Evolutionary conservation across 2,888 invertebrate genomes (phyloP).

Genomic region (Creontiades dilutus): DNA sequence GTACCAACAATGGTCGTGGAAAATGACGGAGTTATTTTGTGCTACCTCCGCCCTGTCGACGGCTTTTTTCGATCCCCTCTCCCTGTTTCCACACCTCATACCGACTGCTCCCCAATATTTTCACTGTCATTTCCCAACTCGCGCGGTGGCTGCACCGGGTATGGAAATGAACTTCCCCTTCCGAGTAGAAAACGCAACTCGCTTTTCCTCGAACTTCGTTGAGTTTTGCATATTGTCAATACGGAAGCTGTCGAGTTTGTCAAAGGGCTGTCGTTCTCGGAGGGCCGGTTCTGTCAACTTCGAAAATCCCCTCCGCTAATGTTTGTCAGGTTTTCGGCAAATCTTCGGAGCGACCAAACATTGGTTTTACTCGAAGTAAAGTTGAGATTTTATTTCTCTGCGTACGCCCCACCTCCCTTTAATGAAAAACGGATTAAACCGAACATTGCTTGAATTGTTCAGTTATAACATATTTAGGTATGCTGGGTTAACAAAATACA

Average conservation of each 20-base stretch:
- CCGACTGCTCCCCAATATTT: not conserved
- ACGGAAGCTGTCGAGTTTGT: slow-evolving; percentile 32
- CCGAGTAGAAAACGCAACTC: not conserved
- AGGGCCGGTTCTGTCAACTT: not conserved
- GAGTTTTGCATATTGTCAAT: slow-evolving; percentile 15
- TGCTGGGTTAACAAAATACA: too few species aligned
- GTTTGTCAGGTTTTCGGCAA: not conserved
- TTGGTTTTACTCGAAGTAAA: not conserved
- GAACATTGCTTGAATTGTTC: too few species aligned
- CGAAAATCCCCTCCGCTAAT: not conserved
- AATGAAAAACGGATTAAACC: too few species aligned
- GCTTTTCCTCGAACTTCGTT: not conserved
- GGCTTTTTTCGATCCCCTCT: not conserved
- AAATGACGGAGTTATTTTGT: too few species aligned
- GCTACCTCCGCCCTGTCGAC: not conserved
- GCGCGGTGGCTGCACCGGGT: not conserved
- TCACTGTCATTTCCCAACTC: not conserved
- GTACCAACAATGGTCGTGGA: too few species aligned
- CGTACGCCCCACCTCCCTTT: too few species aligned
- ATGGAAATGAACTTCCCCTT: slow-evolving; percentile 8
- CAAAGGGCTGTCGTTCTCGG: not conserved
- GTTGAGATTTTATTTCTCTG: too few species aligned
- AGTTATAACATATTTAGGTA: too few species aligned
- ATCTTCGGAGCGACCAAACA: not conserved
- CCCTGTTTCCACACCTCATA: not conserved